Conservation (phyloP, 2,888 invertebrate genomes). For the Rhamnusium bicolor region DNA sequence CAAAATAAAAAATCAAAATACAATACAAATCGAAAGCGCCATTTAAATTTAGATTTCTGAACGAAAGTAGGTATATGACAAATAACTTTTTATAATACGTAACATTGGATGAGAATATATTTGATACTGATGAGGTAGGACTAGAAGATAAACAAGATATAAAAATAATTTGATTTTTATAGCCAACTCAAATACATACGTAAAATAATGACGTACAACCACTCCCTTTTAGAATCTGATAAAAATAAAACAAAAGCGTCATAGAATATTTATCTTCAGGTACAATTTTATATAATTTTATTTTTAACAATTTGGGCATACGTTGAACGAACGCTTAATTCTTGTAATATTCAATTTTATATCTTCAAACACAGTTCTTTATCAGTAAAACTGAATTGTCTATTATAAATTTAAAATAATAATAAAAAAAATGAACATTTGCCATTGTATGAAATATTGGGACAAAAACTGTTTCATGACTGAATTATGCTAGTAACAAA, state of each 20-base stretch:
- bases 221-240: slow-evolving; percentile 5
- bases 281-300: neutral
- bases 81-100: too few relatives aligned
- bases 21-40: too few relatives aligned
- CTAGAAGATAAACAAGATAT: slow-evolving; percentile 1
- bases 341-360: neutral
- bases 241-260: slow-evolving; percentile 24
- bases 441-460: neutral
- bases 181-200: slow-evolving; percentile 6
- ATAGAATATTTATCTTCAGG: slow-evolving; percentile 12
- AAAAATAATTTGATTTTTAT: slow-evolving; percentile 8
- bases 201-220: slow-evolving; percentile 17
- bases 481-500: neutral
- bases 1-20: too few relatives aligned
- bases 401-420: neutral
- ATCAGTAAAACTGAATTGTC: neutral
- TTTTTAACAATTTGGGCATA: too few relatives aligned
- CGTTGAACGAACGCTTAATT: too few relatives aligned
- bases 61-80: too few relatives aligned
- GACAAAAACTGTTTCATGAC: neutral
- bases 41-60: too few relatives aligned
- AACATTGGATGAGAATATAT: neutral
- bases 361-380: neutral
- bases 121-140: neutral
- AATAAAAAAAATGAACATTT: neutral